A percentile compares a stretch with the other conserved stretches of the same genome.
Conservation (phyloP, 2,888 invertebrate species). For the Erynnis tages region DNA sequence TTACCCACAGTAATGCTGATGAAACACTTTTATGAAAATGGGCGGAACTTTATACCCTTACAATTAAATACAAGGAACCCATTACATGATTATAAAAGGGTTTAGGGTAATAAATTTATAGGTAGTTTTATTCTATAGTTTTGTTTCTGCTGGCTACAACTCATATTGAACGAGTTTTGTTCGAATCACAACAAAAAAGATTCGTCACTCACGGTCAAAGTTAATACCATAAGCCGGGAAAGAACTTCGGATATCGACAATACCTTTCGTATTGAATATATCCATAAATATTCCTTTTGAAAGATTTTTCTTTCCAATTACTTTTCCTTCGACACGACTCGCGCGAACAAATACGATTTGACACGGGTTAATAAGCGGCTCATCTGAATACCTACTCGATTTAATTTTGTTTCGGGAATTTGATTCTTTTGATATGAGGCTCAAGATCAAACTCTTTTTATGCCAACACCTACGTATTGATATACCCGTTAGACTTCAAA, state of each 20-base stretch:
- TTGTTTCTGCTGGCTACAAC: no score
- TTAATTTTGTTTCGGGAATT: background rate
- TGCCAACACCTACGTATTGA: no score
- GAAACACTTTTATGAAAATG: no score
- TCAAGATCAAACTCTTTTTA: background rate
- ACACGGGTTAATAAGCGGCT: conserved; percentile 22
- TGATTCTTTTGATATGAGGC: conserved; percentile 1
- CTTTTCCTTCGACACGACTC: conserved; percentile 17
- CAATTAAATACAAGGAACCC: no score
- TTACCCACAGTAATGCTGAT: no score
- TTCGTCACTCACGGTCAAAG: background rate
- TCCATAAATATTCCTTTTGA: conserved; percentile 7
- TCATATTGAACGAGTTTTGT: no score
- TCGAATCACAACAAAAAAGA: background rate
- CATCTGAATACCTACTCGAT: conserved; percentile 17
- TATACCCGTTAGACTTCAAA: no score
- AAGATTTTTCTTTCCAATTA: conserved; percentile 20
- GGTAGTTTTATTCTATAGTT: no score
- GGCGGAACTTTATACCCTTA: no score
- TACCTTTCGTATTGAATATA: background rate
- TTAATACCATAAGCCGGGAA: background rate
- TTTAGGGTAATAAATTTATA: no score
- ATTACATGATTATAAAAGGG: no score
- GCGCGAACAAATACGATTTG: conserved; percentile 25
- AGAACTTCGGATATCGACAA: background rate